These are phyloP conservation scores for Oreochromis spilurus DNA, from an alignment of 2,113 vertebrate species.

Conservation along the genomic window DNA sequence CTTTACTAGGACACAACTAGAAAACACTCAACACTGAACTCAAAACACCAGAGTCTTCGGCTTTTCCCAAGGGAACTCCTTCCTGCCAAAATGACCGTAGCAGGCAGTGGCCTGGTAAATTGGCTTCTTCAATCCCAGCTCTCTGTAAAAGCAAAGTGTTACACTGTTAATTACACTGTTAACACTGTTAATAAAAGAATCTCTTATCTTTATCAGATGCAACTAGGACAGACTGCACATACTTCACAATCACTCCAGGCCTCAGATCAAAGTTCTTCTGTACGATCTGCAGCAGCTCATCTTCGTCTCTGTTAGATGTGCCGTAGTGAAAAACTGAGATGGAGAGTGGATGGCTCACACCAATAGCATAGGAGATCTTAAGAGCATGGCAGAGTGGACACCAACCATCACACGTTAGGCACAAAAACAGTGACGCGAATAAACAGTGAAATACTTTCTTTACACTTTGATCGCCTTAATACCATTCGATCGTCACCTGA, in stretches of 20 bases:
- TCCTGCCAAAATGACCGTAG: conserved; percentile 75
- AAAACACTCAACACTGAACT: background rate
- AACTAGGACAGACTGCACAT: background rate
- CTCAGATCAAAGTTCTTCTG: conserved; percentile 75
- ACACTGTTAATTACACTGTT: background rate
- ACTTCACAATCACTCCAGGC: conserved; percentile 74
- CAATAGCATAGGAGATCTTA: conserved; percentile 73
- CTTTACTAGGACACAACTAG: background rate
- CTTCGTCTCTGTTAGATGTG: conserved; percentile 65
- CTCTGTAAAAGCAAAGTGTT: conserved; percentile 34
- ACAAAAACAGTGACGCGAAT: background rate
- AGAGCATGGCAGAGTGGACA: background rate
- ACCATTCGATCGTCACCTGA: conserved; percentile 51
- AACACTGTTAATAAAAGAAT: background rate
- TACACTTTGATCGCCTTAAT: background rate
- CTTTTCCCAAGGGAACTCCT: conserved; percentile 74
- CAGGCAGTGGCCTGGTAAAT: conserved; percentile 74
- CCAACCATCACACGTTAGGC: background rate
- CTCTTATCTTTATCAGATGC: background rate
- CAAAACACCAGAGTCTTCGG: conserved; percentile 65
- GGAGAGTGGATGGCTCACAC: conserved; percentile 70
- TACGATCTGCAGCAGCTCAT: conserved; percentile 71
- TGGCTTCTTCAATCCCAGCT: conserved; percentile 69
- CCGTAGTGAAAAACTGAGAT: conserved; percentile 74
- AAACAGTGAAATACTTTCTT: background rate